Evolutionary conservation across 2,797 vertebrate species (phyloP).

Genomic region (Epinephelus awoara): DNA sequence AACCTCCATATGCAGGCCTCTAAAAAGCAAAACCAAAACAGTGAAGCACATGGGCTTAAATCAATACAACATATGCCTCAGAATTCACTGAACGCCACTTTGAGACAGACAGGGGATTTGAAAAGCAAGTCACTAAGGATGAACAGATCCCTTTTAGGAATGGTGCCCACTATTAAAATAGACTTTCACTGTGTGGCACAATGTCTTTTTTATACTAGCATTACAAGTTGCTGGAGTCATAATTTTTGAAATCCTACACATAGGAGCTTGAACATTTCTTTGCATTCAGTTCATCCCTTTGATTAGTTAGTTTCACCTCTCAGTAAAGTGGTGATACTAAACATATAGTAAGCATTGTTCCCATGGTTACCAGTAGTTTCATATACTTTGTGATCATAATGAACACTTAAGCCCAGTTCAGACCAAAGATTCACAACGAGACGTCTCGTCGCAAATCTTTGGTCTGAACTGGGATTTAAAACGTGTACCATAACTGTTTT

Average conservation of each 20-base stretch:
- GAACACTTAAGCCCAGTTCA: too few relatives aligned
- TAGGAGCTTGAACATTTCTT: not conserved
- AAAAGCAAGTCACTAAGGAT: constrained; percentile 30
- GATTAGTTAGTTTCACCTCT: too few relatives aligned
- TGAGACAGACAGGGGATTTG: constrained; percentile 22
- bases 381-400: not conserved
- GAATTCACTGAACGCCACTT: constrained; percentile 30
- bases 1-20: constrained; percentile 11
- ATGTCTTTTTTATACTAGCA: not conserved
- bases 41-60: constrained; percentile 16
- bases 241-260: not conserved
- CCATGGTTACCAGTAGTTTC: not conserved
- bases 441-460: too few relatives aligned
- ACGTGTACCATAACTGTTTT: too few relatives aligned
- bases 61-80: constrained; percentile 39
- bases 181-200: constrained; percentile 4
- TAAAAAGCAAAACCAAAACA: constrained; percentile 5
- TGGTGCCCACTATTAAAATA: constrained; percentile 30
- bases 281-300: not conserved
- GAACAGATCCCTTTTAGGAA: constrained; percentile 17
- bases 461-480: too few relatives aligned
- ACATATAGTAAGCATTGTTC: not conserved
- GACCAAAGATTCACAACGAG: too few relatives aligned
- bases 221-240: not conserved
- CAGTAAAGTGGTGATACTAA: not conserved